Evolutionary conservation across 2,888 invertebrate genomes (phyloP).

Genomic region (Oasisia sp.): DNA sequence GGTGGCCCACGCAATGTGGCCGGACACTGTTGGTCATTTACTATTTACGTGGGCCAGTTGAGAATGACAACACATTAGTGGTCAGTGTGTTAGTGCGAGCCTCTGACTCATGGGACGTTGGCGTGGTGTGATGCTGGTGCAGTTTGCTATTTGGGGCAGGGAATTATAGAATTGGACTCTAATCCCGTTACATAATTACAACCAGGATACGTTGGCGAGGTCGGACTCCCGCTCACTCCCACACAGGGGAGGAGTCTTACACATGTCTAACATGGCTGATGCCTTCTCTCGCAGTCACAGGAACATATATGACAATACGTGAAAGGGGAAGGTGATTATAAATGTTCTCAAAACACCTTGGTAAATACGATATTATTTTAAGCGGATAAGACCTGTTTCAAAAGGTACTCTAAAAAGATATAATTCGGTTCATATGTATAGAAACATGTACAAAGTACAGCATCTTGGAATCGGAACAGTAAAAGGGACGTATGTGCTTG

Average conservation of each 20-base stretch:
- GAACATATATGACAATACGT: no score
- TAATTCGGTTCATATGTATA: no score
- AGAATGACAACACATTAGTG: conserved; percentile 3
- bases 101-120: background rate
- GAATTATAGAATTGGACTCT: background rate
- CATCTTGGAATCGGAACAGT: no score
- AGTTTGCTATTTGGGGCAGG: background rate
- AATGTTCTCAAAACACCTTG: no score
- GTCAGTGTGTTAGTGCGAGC: background rate
- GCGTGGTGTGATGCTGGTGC: background rate
- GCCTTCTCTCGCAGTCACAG: background rate
- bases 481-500: no score
- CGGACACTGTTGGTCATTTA: background rate
- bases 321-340: no score
- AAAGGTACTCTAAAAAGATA: no score
- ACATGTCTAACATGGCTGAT: background rate
- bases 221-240: background rate
- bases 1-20: background rate
- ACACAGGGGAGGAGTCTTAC: background rate
- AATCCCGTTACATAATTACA: conserved; percentile 1
- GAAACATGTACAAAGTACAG: no score
- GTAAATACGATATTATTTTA: no score
- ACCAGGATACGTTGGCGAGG: background rate
- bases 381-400: no score
- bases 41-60: background rate